Conservation (phyloP, 2,797 vertebrate species). For the Anableps anableps region DNA sequence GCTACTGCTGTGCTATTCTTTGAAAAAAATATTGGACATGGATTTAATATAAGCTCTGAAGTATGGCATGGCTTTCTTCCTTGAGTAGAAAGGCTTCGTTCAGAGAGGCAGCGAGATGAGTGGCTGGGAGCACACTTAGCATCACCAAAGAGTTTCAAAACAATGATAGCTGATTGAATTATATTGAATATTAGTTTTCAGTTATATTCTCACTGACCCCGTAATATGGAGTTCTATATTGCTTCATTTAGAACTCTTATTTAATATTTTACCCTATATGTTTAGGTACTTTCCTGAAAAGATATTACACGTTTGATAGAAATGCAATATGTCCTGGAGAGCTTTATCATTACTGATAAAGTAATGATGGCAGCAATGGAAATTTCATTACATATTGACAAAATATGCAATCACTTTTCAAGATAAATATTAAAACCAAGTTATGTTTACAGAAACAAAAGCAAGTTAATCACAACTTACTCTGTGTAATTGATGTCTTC, state of each 20-base stretch:
- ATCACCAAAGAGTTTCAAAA: slow-evolving; percentile 38
- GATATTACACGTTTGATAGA: slow-evolving; percentile 5
- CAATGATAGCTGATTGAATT: slow-evolving; percentile 46
- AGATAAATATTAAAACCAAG: slow-evolving; percentile 3
- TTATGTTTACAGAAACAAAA: slow-evolving; percentile 19
- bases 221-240: neutral
- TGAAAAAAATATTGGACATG: slow-evolving; percentile 66
- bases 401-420: neutral
- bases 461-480: slow-evolving; percentile 44
- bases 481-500: slow-evolving; percentile 27
- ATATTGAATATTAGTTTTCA: slow-evolving; percentile 36
- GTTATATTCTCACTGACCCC: slow-evolving; percentile 4
- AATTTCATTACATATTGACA: neutral
- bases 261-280: neutral
- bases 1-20: slow-evolving; percentile 58
- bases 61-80: slow-evolving; percentile 42
- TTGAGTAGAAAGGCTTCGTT: slow-evolving; percentile 40
- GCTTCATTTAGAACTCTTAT: slow-evolving; percentile 2
- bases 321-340: neutral
- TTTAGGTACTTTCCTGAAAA: neutral
- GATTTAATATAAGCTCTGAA: slow-evolving; percentile 67
- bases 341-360: neutral
- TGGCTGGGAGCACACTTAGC: slow-evolving; percentile 31
- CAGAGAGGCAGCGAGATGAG: slow-evolving; percentile 48
- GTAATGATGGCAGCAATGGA: neutral